A percentile compares a stretch with the other conserved stretches of the same genome.
These are phyloP conservation scores for Homarus americanus DNA, from an alignment of 1,140 invertebrate species.

Conservation along the genomic window DNA sequence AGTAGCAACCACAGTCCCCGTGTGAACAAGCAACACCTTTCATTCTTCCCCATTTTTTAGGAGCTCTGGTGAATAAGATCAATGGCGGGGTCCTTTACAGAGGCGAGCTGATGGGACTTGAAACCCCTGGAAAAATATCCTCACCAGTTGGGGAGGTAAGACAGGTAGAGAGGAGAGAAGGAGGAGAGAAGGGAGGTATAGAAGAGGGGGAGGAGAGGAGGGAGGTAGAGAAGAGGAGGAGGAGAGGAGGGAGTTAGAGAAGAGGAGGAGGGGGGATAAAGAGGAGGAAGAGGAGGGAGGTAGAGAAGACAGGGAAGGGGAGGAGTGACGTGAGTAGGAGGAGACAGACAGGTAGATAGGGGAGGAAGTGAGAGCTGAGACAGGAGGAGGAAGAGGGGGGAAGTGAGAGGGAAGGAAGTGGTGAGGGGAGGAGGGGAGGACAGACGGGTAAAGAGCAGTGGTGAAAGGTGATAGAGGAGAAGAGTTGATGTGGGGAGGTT, in stretches of 20 bases:
- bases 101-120: constrained; percentile 27
- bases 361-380: too few species aligned
- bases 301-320: too few species aligned
- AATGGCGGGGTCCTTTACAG: constrained; percentile 45
- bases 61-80: constrained; percentile 64
- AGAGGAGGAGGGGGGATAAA: constrained; percentile 4
- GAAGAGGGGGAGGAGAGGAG: background rate
- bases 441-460: too few species aligned
- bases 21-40: constrained; percentile 65
- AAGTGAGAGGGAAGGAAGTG: too few species aligned
- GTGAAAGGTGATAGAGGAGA: too few species aligned
- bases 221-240: constrained; percentile 4
- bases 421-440: too few species aligned
- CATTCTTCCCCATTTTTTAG: constrained; percentile 70
- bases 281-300: too few species aligned
- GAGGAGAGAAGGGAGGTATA: background rate
- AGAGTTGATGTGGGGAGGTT: too few species aligned
- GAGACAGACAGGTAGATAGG: too few species aligned
- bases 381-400: too few species aligned
- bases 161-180: background rate
- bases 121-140: constrained; percentile 28
- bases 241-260: constrained; percentile 13
- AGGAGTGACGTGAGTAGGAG: too few species aligned
- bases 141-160: background rate
- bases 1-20: constrained; percentile 24